These are phyloP conservation scores for Pachyramphus minor DNA, from an alignment of 2,113 vertebrate species.

Conservation along the genomic window DNA sequence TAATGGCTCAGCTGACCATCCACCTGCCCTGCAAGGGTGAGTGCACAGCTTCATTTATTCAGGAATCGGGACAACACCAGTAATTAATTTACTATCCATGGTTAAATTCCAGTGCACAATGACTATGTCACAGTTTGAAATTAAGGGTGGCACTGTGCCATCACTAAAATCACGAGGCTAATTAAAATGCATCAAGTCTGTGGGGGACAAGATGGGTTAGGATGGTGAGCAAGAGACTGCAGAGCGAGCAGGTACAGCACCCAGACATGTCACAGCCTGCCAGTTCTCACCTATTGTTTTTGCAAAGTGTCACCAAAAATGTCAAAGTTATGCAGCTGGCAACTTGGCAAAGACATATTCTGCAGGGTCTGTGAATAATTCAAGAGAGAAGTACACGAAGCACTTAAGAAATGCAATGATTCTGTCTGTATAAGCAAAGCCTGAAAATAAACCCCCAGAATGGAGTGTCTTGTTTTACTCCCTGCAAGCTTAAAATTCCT, in stretches of 20 bases:
- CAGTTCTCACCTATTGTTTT: constrained; percentile 7
- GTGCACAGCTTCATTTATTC: not conserved
- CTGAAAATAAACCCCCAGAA: not conserved
- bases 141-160: not conserved
- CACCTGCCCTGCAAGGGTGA: not conserved
- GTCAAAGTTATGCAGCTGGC: not conserved
- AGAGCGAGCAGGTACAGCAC: not conserved
- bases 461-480: not conserved
- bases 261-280: not conserved
- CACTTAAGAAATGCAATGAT: not conserved
- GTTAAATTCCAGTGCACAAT: not conserved
- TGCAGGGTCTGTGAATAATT: constrained; percentile 2
- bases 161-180: not conserved
- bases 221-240: not conserved
- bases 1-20: not conserved
- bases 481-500: not conserved
- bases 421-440: constrained; percentile 10
- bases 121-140: not conserved
- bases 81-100: not conserved
- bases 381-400: not conserved
- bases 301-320: not conserved
- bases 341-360: not conserved
- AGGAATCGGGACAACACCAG: not conserved
- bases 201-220: not conserved
- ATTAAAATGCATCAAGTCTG: not conserved